phyloP scores from a whole-genome alignment of 2,888 invertebrate species.

The Halictus ligatus region DNA sequence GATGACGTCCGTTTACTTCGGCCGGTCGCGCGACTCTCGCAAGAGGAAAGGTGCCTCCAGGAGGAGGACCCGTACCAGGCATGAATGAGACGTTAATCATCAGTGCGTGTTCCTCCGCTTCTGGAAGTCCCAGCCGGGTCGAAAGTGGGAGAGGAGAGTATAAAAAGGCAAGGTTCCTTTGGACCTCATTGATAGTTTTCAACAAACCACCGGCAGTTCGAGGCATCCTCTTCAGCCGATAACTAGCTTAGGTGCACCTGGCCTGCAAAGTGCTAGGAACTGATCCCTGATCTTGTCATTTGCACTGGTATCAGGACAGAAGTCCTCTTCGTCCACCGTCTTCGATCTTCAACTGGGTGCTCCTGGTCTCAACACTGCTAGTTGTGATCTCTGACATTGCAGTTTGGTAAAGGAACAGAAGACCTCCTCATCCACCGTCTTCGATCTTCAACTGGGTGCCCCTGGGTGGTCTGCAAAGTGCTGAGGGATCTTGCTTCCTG shows the following conservation, averaged over 20 bases:
- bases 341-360: too few species aligned
- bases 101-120: too few species aligned
- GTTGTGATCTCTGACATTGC: neutral
- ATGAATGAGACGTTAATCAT: conserved; percentile 7
- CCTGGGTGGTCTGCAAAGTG: neutral
- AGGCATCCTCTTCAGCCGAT: neutral
- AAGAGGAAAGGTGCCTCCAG: conserved; percentile 38
- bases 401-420: neutral
- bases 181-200: conserved; percentile 63
- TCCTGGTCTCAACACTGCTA: too few species aligned
- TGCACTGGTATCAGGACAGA: neutral
- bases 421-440: neutral
- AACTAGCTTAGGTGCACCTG: too few species aligned
- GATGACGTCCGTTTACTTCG: neutral
- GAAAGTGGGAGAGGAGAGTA: too few species aligned
- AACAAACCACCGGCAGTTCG: conserved; percentile 45
- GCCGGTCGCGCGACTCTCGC: neutral
- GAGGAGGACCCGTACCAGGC: neutral
- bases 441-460: neutral
- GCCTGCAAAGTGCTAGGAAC: too few species aligned
- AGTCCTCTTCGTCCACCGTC: neutral
- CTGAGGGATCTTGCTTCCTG: neutral
- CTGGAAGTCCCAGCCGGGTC: too few species aligned
- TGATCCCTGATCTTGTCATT: too few species aligned
- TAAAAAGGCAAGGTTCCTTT: too few species aligned